Base-by-base conservation (phyloP, 2,113 vertebrate species). In the Ochotona curzoniae region DNA sequence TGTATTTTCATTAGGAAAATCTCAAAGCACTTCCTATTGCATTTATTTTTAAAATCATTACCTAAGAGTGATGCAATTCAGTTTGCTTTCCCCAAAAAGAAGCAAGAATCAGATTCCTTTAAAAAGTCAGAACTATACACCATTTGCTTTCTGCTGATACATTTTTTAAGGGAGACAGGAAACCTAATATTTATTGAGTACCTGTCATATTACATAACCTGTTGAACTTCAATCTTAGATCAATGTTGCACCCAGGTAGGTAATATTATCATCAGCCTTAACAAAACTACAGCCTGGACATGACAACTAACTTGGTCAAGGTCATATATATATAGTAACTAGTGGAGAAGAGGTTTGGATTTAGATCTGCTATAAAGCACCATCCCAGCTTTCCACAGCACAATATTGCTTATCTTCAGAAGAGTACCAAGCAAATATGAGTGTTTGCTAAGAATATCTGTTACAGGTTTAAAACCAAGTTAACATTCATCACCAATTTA, bases 41-140 rank as follows among this genome's bases (percentile, higher is more conserved):
- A 66, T 32, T 66, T 70, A 8, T 32, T 91, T 71, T 80, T 70
- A 9, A 17, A 83, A 73, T 25, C 51, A 73, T 69, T 82, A 79
- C 28, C 30, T 44, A 81, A 88, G 71, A 5, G 28, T 78, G 38
- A 87, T 60, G 5, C 88, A 79, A 83, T 94, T 20, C 83, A 74
- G 21, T 60, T 94, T 78, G 66, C 88, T 83, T 80, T 75, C 57
- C 80, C 76, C 83, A 83, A 91, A 75, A 17, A 75, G 47, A 83
- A 93, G 44, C 12, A 90, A 89, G 30, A 88, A 80, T 80, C 80
- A 61, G 2, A 74, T 87, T 87, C 92, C 47, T 57, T 57, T 57
- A 47, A 89, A 93, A 88, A 63, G 28, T 75, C 32, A 35, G 17
- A 63, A 73, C 61, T 57, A 54, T 49, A 30, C 69, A 78, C 57